These are phyloP conservation scores for Regulus satrapa DNA, from an alignment of 2,113 vertebrate species.

Conservation along the genomic window DNA sequence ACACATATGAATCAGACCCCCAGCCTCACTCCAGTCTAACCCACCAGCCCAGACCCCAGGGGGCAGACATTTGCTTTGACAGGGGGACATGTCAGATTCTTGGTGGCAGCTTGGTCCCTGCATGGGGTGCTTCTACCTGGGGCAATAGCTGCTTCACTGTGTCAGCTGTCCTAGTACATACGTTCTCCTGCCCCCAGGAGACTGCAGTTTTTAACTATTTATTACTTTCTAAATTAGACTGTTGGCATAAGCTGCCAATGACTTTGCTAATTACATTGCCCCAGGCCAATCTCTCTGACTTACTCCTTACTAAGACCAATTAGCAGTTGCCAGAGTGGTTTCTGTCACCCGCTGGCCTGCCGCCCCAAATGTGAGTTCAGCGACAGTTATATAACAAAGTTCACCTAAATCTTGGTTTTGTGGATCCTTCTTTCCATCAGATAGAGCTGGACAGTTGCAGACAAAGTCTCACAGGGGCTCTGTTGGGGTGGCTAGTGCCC, in stretches of 20 bases:
- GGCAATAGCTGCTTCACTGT: neutral
- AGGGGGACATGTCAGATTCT: neutral
- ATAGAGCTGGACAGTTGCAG: neutral
- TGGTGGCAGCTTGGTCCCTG: neutral
- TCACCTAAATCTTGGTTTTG: neutral
- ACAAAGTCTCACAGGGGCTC: neutral
- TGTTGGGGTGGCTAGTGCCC: neutral
- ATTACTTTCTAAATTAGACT: slow-evolving; percentile 58
- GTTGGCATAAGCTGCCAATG: slow-evolving; percentile 54
- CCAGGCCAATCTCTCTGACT: slow-evolving; percentile 36
- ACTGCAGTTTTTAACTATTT: slow-evolving; percentile 57
- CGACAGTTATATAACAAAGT: slow-evolving; percentile 15
- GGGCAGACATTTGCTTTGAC: neutral
- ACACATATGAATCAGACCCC: neutral
- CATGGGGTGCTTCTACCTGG: neutral
- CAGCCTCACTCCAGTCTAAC: neutral
- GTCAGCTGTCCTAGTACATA: neutral
- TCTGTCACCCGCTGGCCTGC: slow-evolving; percentile 19
- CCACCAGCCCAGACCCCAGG: fast-evolving
- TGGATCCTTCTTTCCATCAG: neutral
- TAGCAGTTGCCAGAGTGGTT: slow-evolving; percentile 51
- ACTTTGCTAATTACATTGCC: slow-evolving; percentile 58
- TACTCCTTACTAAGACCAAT: slow-evolving; percentile 36
- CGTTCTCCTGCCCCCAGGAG: neutral
- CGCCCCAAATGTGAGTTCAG: neutral